phyloP scores from a whole-genome alignment of 2,888 invertebrate species.

The Clostera curtula region DNA sequence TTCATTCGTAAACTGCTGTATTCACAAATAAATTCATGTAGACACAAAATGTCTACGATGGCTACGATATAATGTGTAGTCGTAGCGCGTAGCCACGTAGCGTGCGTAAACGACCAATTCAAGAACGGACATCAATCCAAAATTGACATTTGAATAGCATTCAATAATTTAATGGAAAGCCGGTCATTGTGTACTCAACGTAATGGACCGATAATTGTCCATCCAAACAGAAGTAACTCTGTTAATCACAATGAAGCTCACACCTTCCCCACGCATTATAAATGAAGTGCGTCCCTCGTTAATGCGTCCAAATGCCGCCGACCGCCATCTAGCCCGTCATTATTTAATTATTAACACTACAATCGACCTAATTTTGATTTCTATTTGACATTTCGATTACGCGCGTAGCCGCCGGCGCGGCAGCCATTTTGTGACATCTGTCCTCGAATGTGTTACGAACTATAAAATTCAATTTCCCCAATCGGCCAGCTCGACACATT shows the following conservation, averaged over 20 bases:
- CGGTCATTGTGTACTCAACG: conserved; percentile 54
- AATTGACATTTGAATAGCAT: conserved; percentile 45
- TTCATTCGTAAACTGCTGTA: too few relatives aligned
- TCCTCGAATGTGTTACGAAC: conserved; percentile 71
- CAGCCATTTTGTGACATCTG: conserved; percentile 72
- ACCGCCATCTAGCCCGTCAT: conserved; percentile 45
- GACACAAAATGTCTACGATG: too few relatives aligned
- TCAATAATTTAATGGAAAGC: conserved; percentile 61
- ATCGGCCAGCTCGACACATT: conserved; percentile 70
- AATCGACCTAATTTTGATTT: conserved; percentile 75
- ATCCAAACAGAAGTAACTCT: conserved; percentile 69
- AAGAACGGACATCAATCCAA: conserved; percentile 34
- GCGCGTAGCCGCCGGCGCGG: conserved; percentile 54
- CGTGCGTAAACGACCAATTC: conserved; percentile 17
- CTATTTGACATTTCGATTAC: conserved; percentile 72
- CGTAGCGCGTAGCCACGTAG: conserved; percentile 3
- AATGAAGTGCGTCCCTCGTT: conserved; percentile 32
- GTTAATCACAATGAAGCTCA: conserved; percentile 65
- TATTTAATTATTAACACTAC: conserved; percentile 74
- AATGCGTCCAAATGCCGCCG: conserved; percentile 43
- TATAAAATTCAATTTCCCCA: conserved; percentile 76
- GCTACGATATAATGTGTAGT: background rate
- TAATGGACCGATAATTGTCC: conserved; percentile 73
- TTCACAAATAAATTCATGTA: too few relatives aligned
- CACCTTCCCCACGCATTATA: conserved; percentile 50